Evolutionary conservation across 2,113 vertebrate species (phyloP), one percentile per base, ranked within the genome.

Genomic region (Alligator mississippiensis): DNA sequence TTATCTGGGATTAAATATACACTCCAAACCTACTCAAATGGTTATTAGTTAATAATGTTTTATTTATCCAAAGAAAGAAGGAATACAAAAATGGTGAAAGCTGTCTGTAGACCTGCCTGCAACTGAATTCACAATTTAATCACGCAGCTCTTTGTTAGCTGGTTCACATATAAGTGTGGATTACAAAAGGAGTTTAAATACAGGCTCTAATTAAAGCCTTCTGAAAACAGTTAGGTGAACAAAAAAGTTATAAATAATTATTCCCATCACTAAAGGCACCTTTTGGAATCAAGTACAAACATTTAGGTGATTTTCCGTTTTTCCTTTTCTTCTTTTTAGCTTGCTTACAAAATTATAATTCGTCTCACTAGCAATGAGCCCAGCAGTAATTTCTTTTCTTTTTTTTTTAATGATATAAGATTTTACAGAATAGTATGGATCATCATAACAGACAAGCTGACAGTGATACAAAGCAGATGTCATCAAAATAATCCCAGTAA

Each of bases 151-250:
- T 8, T 55, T 66, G 6, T 75, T 77, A 63, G 1, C 27, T 3
- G 2, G 70, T 55, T 4, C 15, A 88, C 62, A 77, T 1, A 60
- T 4, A 70, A 1, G 47, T 22, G 74, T 58, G 57, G 47, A 80
- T 47, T 92, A 90, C 54, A 68, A 38, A 95, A 88, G 78, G 34
- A 47, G 14, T 7, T 7, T 68, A 82, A 74, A 82, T 38, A 11
- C 8, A 61, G 54, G 9, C 14, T 75, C 13, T 47, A 80, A 75
- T 84, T 63, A 38, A 80, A 82, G 8, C 1, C 4, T 64, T 61
- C 4, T 78, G 4, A 16, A 78, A 28, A 17, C 0, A 86, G 1
- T 60, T 81, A 84, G 47, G 27, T 54, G 38, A 84, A 68, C 9
- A 80, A 24, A 77, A 79, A 82, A 57, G 1, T 55, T 75, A 80